Conservation (phyloP, 1,140 invertebrate genomes). For the Pararge aegeria region DNA sequence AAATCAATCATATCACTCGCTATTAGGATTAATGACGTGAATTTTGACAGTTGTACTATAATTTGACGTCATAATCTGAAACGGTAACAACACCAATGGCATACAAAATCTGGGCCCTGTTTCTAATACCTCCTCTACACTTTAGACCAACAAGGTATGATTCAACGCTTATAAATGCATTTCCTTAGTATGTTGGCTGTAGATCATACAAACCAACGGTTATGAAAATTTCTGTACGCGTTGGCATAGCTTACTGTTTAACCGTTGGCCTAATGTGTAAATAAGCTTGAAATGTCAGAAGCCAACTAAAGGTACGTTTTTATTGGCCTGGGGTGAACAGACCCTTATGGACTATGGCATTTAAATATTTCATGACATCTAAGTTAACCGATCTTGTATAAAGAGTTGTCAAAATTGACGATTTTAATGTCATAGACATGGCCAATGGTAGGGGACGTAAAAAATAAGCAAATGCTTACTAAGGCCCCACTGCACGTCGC, state of each 20-base stretch:
- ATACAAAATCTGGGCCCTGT: conserved; percentile 40
- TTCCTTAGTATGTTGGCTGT: no score
- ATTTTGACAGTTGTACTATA: no score
- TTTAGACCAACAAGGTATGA: not conserved
- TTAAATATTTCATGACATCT: not conserved
- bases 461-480: not conserved
- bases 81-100: no score
- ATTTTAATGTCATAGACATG: no score
- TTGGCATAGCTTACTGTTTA: not conserved
- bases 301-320: not conserved
- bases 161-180: not conserved
- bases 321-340: not conserved
- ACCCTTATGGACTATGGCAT: not conserved
- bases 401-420: no score
- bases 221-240: not conserved
- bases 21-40: no score
- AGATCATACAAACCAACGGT: no score
- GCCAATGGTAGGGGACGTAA: no score
- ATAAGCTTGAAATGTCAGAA: not conserved
- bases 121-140: conserved; percentile 43
- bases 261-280: not conserved
- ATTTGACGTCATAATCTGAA: no score
- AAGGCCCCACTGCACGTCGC: not conserved
- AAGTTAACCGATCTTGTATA: no score
- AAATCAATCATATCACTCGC: no score